These are phyloP conservation scores for Autographa gamma DNA, from an alignment of 2,888 invertebrate genomes.

Conservation along the genomic window DNA sequence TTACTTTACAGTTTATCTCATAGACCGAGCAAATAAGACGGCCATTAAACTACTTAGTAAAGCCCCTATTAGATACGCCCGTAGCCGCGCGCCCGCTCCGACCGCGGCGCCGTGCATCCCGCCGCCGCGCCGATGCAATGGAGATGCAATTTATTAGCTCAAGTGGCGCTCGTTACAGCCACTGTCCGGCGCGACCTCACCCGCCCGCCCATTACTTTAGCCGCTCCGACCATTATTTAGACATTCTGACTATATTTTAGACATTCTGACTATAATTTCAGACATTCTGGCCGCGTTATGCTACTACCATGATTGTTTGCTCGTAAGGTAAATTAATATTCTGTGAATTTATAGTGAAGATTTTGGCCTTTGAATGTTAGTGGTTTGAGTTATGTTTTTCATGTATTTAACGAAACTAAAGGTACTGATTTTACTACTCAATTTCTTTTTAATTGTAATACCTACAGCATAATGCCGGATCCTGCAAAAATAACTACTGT, in stretches of 20 bases:
- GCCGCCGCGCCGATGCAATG: constrained; percentile 43
- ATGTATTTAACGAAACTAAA: no score
- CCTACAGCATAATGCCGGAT: no score
- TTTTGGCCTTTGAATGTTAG: neutral
- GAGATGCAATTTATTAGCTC: constrained; percentile 56
- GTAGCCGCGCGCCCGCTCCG: neutral
- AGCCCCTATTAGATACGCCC: neutral
- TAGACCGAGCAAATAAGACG: neutral
- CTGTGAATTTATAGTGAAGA: neutral
- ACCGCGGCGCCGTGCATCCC: constrained; percentile 16
- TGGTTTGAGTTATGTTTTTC: neutral
- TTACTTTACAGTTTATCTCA: neutral
- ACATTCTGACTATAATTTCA: constrained; percentile 21
- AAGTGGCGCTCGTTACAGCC: constrained; percentile 42
- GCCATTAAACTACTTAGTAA: neutral
- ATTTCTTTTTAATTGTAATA: no score
- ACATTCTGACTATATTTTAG: constrained; percentile 19
- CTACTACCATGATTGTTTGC: constrained; percentile 43
- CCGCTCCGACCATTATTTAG: constrained; percentile 21
- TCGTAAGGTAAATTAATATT: constrained; percentile 29
- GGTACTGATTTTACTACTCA: no score
- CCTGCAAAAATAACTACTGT: no score
- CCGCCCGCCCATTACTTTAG: constrained; percentile 32
- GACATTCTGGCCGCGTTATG: constrained; percentile 19
- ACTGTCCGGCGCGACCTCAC: constrained; percentile 29